phyloP scores from a whole-genome alignment of 2,113 vertebrate genomes.

The Amazona guildingii region DNA sequence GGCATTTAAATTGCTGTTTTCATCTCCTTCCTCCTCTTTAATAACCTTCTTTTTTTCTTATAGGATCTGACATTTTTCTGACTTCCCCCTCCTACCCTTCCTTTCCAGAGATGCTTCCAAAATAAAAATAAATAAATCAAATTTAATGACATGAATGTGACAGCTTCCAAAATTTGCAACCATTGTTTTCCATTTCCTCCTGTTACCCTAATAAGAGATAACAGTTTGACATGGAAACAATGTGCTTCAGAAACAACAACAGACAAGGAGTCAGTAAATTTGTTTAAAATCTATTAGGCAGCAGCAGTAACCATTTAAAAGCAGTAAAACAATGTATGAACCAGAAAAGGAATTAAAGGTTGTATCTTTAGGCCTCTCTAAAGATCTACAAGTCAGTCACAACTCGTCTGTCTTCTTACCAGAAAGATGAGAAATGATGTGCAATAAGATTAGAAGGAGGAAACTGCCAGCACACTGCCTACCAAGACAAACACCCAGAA shows the following conservation, averaged over 20 bases:
- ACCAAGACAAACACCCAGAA: background rate
- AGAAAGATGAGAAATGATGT: background rate
- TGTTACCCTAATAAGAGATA: background rate
- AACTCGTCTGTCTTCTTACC: background rate
- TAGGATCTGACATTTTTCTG: conserved; percentile 24
- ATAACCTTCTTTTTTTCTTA: background rate
- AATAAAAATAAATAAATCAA: conserved; percentile 23
- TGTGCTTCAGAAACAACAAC: background rate
- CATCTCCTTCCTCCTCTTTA: background rate
- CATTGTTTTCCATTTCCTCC: background rate
- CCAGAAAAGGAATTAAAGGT: background rate
- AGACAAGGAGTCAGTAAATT: background rate
- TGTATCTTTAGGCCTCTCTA: background rate
- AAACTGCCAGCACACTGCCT: background rate
- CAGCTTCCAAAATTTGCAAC: conserved; percentile 20
- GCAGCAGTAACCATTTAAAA: background rate
- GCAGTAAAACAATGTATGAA: background rate
- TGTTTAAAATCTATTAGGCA: background rate
- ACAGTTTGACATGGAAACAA: background rate
- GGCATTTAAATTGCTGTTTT: conserved; percentile 37
- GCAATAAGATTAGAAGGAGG: background rate
- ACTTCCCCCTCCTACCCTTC: background rate
- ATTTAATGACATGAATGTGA: conserved; percentile 10
- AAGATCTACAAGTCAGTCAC: background rate
- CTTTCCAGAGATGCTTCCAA: background rate